Conservation (phyloP, 2,113 vertebrate species). For the Lepidothrix coronata region DNA sequence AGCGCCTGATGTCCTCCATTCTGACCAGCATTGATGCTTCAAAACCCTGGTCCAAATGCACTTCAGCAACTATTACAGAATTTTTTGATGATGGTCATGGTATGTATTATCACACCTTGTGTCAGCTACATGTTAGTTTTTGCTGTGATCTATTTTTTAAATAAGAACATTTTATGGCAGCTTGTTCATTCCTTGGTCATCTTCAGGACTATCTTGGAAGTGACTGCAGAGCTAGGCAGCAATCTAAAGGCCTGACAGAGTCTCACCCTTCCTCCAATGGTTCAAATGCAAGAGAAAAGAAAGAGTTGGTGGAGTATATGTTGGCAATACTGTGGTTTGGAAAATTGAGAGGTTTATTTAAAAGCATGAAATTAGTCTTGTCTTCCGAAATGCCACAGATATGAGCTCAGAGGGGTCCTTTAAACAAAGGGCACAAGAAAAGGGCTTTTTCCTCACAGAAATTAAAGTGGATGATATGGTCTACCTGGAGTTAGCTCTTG, state of each 20-base stretch:
- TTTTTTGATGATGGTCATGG: conserved; percentile 97
- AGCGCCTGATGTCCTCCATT: conserved; percentile 98
- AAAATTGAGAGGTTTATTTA: not conserved
- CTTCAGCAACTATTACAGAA: conserved; percentile 94
- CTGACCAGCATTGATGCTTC: conserved; percentile 95
- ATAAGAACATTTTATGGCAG: not conserved
- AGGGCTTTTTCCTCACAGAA: not conserved
- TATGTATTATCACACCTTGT: conserved; percentile 64
- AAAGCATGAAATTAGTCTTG: not conserved
- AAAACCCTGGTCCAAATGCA: conserved; percentile 98
- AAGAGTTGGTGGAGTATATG: not conserved
- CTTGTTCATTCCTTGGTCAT: not conserved
- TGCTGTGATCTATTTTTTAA: not conserved
- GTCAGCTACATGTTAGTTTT: not conserved
- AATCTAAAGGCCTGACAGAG: not conserved
- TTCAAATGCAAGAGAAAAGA: not conserved
- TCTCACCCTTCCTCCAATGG: not conserved
- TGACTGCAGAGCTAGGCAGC: not conserved
- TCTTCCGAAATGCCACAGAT: not conserved
- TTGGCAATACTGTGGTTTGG: not conserved
- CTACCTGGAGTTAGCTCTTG: not conserved
- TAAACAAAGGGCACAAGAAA: not conserved
- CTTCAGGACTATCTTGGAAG: not conserved
- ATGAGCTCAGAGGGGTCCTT: not conserved
- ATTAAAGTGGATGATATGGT: not conserved